phyloP scores from a whole-genome alignment of 1,140 invertebrate genomes.

The Lepidostoma basale region DNA sequence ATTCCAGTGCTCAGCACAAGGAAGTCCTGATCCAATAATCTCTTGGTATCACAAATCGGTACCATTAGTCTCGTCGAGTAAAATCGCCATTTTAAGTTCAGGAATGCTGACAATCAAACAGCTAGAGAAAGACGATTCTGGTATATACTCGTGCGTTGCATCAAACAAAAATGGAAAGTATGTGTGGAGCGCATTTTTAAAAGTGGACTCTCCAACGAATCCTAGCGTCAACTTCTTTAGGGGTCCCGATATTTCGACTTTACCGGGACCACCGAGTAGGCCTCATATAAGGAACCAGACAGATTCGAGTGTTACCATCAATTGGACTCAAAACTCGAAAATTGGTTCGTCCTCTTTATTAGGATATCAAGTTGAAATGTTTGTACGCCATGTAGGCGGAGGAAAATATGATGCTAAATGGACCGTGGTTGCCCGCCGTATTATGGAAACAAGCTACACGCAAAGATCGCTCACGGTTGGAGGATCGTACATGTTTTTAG shows the following conservation, averaged over 20 bases:
- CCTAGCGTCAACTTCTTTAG: conserved; percentile 84
- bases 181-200: conserved; percentile 81
- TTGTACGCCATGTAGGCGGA: conserved; percentile 55
- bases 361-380: conserved; percentile 80
- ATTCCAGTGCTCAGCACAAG: conserved; percentile 77
- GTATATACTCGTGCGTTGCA: conserved; percentile 83
- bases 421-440: conserved; percentile 66
- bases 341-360: conserved; percentile 79
- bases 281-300: conserved; percentile 77
- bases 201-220: conserved; percentile 81
- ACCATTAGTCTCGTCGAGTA: conserved; percentile 67
- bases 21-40: conserved; percentile 77
- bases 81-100: conserved; percentile 72
- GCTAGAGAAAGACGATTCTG: conserved; percentile 75
- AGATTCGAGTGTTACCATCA: conserved; percentile 76
- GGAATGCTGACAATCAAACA: conserved; percentile 79
- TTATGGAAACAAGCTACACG: conserved; percentile 67
- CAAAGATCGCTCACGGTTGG: conserved; percentile 72
- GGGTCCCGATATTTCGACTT: conserved; percentile 74
- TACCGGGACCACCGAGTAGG: conserved; percentile 79
- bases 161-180: conserved; percentile 85
- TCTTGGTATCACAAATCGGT: conserved; percentile 85
- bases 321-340: conserved; percentile 79
- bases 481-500: conserved; percentile 83
- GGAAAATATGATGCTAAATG: conserved; percentile 53